Evolutionary conservation across 1,140 invertebrate species (phyloP), one percentile per base, ranked within the genome.

Genomic region (Dryas iulia): DNA sequence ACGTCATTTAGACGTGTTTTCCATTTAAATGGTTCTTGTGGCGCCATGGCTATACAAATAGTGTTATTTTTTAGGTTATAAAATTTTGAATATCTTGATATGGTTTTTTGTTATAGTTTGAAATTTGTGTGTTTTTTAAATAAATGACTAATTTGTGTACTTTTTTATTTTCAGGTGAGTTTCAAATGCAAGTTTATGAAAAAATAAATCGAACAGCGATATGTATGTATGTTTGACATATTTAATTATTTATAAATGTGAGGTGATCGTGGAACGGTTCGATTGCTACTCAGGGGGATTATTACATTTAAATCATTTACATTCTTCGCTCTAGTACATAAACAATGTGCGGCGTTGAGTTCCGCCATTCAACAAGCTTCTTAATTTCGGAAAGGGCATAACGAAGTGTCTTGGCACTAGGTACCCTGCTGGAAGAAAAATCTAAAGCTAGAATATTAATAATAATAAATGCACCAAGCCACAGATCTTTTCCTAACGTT

Each of bases 101-200:
- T 47, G 39, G 2, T 1, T 14, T 47, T 47, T 7, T 7, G 30
- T 6, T 6, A 28, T 28, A 3, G 5, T 8, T 10, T 47, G 18
- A 47, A 47, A 2, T 18, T 47, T 47, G 10, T 8, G 8, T 21
- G 10, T 47, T 5, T 21, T 47, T 47, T 10, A 47, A 18, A 7
- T 47, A 2, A 10, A 31, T 31, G 0, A 10, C 6, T 47, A 47
- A 47, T 47, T 8, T 18, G 0, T 47, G 3, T 21, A n/a, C 68
- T 61, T 64, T 35, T 65, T 67, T 72, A 59, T 72, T 67, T 69
- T 77, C 77, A 79, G 79, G 79, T 81, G 76, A 78, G 79, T 72
- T 2, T 2, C 39, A 18, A 21, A 18, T 47, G 8, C 7, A 10
- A 47, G 14, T 6, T 47, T 10, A 47, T 14, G 12, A 14, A 39